A percentile compares a stretch with the other conserved stretches of the same genome.
These are phyloP conservation scores for Saiga tatarica DNA, from an alignment of 2,113 vertebrate genomes.

Conservation along the genomic window DNA sequence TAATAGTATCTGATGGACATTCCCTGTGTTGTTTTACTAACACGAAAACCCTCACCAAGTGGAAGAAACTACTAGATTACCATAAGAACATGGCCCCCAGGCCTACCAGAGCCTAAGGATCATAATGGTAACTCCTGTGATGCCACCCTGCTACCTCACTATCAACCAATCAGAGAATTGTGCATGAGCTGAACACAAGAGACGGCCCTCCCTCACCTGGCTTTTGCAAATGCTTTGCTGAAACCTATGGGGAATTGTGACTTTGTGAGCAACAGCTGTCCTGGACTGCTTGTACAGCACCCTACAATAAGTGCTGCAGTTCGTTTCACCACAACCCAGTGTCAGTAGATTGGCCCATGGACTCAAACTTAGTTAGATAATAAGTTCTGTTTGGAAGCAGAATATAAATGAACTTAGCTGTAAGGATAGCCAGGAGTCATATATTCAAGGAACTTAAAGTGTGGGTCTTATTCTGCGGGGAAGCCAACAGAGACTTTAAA, in stretches of 20 bases:
- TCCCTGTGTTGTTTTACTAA: neutral
- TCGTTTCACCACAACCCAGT: neutral
- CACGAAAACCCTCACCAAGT: neutral
- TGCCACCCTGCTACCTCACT: neutral
- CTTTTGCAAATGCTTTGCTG: neutral
- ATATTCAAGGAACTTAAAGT: neutral
- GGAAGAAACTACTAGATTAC: neutral
- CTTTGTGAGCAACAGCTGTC: neutral
- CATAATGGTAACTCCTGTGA: neutral
- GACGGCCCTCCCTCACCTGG: neutral
- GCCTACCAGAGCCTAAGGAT: neutral
- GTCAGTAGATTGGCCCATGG: neutral
- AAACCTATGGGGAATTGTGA: neutral
- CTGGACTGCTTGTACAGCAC: neutral
- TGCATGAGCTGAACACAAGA: neutral
- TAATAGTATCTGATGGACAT: neutral
- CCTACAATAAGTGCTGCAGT: neutral
- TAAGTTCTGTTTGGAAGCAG: neutral
- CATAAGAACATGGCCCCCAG: neutral
- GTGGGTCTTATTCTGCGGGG: neutral
- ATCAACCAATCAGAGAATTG: neutral
- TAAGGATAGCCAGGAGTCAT: neutral
- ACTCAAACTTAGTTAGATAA: neutral
- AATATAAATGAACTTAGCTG: neutral
- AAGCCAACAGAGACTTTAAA: neutral